phyloP scores from a whole-genome alignment of 2,888 invertebrate species.

The Piscicola geometra region DNA sequence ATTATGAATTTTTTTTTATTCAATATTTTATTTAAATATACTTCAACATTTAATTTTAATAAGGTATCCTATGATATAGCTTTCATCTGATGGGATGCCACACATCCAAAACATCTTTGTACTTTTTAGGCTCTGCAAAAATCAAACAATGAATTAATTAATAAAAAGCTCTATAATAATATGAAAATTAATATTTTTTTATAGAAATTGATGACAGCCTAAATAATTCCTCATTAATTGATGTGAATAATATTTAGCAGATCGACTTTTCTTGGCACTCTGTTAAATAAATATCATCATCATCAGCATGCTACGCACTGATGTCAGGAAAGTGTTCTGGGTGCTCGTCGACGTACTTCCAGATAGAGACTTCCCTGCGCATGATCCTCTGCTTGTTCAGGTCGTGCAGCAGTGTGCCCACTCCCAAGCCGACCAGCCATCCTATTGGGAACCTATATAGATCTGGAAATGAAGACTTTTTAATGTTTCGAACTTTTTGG shows the following conservation, averaged over 20 bases:
- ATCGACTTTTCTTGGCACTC: neutral
- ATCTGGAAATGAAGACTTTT: slow-evolving; percentile 23
- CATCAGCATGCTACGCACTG: slow-evolving; percentile 27
- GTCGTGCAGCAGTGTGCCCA: slow-evolving; percentile 30
- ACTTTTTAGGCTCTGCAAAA: slow-evolving; percentile 38
- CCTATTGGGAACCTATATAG: slow-evolving; percentile 36
- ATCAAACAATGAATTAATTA: neutral
- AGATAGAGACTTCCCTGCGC: slow-evolving; percentile 31
- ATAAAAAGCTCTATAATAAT: neutral
- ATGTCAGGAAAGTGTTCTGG: slow-evolving; percentile 41
- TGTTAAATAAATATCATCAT: neutral
- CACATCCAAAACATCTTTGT: slow-evolving; percentile 35
- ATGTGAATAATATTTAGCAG: neutral
- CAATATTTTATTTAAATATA: too few relatives aligned
- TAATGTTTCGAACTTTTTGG: too few relatives aligned
- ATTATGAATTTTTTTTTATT: too few relatives aligned
- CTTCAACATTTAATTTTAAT: too few relatives aligned
- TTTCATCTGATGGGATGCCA: slow-evolving; percentile 39
- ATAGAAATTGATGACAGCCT: too few relatives aligned
- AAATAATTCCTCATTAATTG: too few relatives aligned
- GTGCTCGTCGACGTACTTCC: slow-evolving; percentile 38
- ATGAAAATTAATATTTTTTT: too few relatives aligned
- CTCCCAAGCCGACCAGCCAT: slow-evolving; percentile 25
- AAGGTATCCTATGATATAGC: neutral
- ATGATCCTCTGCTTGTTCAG: slow-evolving; percentile 32